Evolutionary conservation across 2,888 invertebrate species (phyloP), one percentile per base, ranked within the genome.

Genomic region (Euplexia lucipara): DNA sequence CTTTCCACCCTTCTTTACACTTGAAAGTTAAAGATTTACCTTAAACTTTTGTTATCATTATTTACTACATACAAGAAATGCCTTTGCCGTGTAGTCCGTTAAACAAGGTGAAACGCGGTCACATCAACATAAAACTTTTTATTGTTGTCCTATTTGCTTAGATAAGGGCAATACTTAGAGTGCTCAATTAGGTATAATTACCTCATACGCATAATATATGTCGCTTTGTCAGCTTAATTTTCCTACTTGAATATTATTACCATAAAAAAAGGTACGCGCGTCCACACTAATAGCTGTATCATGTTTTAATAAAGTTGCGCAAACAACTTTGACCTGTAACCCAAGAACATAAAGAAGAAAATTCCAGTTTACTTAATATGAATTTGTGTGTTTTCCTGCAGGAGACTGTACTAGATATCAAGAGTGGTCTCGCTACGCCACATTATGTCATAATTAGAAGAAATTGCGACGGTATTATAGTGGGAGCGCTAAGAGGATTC

Each of bases 381-480:
- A 70, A 62, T 74, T 77, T 68, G 64, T 70, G 56, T 79, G 68
- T 80, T 69, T 80, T 56, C 52, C 52, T 71, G 49, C 63, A 37
- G 56, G 61, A 30, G 22, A 32, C 68, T 71, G 69, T 75, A 69
- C 51, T 76, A 71, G 69, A 70, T 83, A 71, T 64, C 69, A 63
- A 49, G 65, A 81, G 81, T 77, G 78, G 75, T 70, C 71, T 61
- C 64, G 49, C 75, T 66, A 65, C 60, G 70, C 56, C 65, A 75
- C 65, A 75, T 80, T 71, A 74, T 71, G 71, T 78, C 66, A 71
- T 83, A 80, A 80, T 80, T 80, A 81, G 83, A 83, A 83, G 75
- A 81, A 78, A 78, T 69, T 67, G 81, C 60, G 66, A 64, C 39
- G 48, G 51, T 69, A 69, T 70, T 65, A 80, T 61, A 81, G 62